Evolutionary conservation across 2,113 vertebrate genomes (phyloP), one percentile per base, ranked within the genome.

Genomic region (Sakesphorus luctuosus): DNA sequence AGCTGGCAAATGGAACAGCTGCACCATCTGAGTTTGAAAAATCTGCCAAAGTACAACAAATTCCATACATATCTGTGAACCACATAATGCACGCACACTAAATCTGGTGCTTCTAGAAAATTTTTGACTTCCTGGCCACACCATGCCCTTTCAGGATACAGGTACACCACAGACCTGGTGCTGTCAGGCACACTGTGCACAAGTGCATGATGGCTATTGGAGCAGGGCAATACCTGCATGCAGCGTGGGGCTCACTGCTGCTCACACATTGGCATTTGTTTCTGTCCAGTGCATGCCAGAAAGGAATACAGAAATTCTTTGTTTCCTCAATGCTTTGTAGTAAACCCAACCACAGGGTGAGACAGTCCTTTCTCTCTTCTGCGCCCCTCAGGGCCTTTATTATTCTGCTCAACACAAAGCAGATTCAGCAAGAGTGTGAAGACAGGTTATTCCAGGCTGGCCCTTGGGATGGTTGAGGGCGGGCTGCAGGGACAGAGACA

Each of bases 21-120:
- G 58, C 19, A 67, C 19, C 29, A 79, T 25, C 26, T 31, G 17
- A 31, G 15, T 50, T 18, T 8, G 11, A 31, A 63, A 84, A 81
- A 62, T 10, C 38, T 75, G 5, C 23, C 72, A 4, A 65, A 81
- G 43, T 25, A 9, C 13, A 62, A 71, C 43, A 59, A 75, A 43
- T 33, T 7, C 25, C 33, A 38, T 44, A 18, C 4, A 3, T 49
- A 81, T 89, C 50, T 10, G 1, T 11, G 25, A 25, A 13, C 29
- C 43, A n/a, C 1, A 0, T 31, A 35, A 0, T 12, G 25, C 16
- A 43, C 1, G 0, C 3, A 3, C 23, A 23, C 13, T 2, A 31
- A 78, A 10, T 16, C 43, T 53, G 43, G 10, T 50, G 28, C 18
- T 67, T 82, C 21, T 31, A 53, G n/a, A 43, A n/a, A 28, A 47